Evolutionary conservation across 2,797 vertebrate species (phyloP), one percentile per base, ranked within the genome.

Genomic region (Cossypha dichroa): DNA sequence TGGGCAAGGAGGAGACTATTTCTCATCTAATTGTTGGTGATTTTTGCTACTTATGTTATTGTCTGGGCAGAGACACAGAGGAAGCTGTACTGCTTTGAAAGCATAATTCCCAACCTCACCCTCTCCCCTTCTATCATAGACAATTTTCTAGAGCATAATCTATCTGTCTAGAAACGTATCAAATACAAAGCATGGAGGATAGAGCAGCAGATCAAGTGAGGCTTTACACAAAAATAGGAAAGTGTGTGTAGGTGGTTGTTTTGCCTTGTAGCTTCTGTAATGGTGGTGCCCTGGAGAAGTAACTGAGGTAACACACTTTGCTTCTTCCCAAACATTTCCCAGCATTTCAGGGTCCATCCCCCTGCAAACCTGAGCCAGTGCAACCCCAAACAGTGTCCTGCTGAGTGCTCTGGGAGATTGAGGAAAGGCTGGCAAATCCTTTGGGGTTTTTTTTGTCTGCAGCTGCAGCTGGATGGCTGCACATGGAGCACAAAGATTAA

Each of bases 231-330:
- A 63, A 67, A 93, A 59, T 67, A 74, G 88, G 63, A 33, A 41
- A 76, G 41, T 5, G 5, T 31, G 38, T 49, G 64, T 79, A 81
- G 63, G 73, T 79, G 80, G 73, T 52, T 85, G 80, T 60, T 96
- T 87, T 87, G 60, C 64, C 64, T 70, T 80, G 76, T 70, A 75
- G 63, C 85, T 86, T n/a, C 62, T 78, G 52, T n/a, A 56, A 13
- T 51, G 83, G 33, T 78, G 78, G 41, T 88, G 41, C 67, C 68
- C 72, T 64, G 56, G 33, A 70, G 68, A 86, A 36, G 70, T 38
- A 26, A 76, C 55, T n/a, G 80, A 59, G 0, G 8, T 43, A 70
- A 60, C n/a, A 12, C 0, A 0, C 40, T 12, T 36, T 59, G 56
- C 74, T 56, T 79, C 82, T 80, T 43, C 88, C 68, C 81, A 56